Percentiles rank a stretch among this genome's conserved stretches.
Conservation (phyloP, 2,797 vertebrate species). For the Manis crassicaudata region DNA sequence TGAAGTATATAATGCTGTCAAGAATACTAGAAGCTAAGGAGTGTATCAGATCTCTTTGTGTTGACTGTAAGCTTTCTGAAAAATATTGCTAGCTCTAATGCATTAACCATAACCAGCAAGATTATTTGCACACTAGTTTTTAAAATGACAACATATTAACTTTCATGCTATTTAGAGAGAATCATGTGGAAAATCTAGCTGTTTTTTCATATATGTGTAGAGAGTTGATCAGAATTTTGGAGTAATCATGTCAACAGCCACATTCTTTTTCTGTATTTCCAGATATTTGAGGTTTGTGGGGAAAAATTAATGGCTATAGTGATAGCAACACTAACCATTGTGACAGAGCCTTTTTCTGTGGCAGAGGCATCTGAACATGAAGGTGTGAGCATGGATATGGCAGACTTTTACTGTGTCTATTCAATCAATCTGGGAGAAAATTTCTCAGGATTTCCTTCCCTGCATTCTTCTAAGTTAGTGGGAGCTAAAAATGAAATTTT, state of each 20-base stretch:
- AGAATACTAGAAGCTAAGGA: neutral
- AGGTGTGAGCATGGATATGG: neutral
- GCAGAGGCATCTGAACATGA: neutral
- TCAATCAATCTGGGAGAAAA: neutral
- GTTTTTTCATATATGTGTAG: neutral
- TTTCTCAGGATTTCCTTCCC: neutral
- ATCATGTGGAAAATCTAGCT: neutral
- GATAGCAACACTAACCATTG: neutral
- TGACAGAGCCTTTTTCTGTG: neutral
- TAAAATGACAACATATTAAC: neutral
- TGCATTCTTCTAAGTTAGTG: neutral
- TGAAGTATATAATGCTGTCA: neutral
- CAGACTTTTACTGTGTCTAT: neutral
- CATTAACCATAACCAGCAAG: neutral
- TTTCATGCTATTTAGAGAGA: neutral
- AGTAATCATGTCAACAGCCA: neutral
- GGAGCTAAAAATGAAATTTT: neutral
- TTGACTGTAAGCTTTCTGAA: neutral
- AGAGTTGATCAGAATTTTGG: neutral
- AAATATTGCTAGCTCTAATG: neutral
- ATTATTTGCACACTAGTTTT: neutral
- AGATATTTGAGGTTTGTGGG: neutral
- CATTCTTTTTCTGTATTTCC: neutral
- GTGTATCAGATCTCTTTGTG: neutral
- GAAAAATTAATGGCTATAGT: neutral